Evolutionary conservation across 2,888 invertebrate species (phyloP).

Genomic region (Ceriagrion tenellum): DNA sequence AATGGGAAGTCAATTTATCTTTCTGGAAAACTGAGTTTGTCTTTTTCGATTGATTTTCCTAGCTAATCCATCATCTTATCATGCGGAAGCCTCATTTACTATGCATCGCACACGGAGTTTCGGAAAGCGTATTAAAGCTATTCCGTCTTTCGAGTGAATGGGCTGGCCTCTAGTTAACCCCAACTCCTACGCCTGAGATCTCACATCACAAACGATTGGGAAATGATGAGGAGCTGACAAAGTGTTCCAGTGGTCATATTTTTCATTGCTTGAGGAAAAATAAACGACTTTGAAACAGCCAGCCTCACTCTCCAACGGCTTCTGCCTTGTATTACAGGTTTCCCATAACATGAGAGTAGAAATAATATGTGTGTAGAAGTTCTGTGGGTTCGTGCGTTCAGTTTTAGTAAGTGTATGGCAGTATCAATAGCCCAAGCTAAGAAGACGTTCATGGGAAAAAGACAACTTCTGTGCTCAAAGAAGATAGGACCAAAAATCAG

Average conservation of each 20-base stretch:
- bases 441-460: too few species aligned
- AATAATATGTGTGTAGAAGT: neutral
- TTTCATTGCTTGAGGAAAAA: neutral
- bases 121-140: neutral
- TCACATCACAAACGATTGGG: neutral
- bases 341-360: neutral
- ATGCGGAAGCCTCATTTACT: neutral
- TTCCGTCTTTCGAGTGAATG: neutral
- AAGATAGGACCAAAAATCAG: too few species aligned
- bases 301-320: neutral
- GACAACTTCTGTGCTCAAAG: too few species aligned
- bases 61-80: neutral
- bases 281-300: neutral
- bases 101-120: neutral
- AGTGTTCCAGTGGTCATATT: constrained; percentile 6
- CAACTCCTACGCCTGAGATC: neutral
- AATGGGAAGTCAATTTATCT: neutral
- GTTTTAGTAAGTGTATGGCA: too few species aligned
- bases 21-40: neutral
- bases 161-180: neutral
- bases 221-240: neutral
- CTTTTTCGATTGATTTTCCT: neutral
- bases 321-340: neutral
- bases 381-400: neutral
- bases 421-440: too few species aligned